Evolutionary conservation across 2,113 vertebrate species (phyloP).

Genomic region (Brachypodius melanocephalos): DNA sequence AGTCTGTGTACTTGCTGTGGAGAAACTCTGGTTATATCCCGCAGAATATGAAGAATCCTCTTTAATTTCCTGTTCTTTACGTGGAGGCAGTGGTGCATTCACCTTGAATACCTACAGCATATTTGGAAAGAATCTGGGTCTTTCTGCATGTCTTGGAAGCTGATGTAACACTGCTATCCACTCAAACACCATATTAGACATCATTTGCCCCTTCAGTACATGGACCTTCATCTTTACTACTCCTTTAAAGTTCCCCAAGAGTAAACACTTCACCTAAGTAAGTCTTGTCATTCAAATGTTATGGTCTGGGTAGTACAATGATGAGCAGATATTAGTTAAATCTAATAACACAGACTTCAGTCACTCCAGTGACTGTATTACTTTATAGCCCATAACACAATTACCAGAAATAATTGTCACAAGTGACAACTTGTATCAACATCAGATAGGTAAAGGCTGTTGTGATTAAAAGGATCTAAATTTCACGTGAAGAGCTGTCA

Average conservation of each 20-base stretch:
- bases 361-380: background rate
- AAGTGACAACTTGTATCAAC: background rate
- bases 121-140: background rate
- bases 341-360: background rate
- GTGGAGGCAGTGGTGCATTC: constrained; percentile 78
- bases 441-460: background rate
- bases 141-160: background rate
- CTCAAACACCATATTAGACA: background rate
- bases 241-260: background rate
- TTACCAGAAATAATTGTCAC: background rate
- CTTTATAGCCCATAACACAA: background rate
- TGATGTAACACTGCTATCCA: background rate
- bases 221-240: background rate
- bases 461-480: background rate
- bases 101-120: constrained; percentile 83
- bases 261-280: background rate
- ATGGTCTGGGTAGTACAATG: background rate
- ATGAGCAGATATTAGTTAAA: background rate
- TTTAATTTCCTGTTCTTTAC: constrained; percentile 79
- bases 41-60: constrained; percentile 72
- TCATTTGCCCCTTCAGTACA: background rate
- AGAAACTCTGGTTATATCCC: constrained; percentile 77
- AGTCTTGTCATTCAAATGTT: background rate
- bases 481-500: background rate
- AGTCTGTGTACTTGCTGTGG: constrained; percentile 90